Percentiles rank a stretch among this genome's conserved stretches.
These are phyloP conservation scores for Zophobas atratus DNA, from an alignment of 1,140 invertebrate genomes.

Conservation along the genomic window DNA sequence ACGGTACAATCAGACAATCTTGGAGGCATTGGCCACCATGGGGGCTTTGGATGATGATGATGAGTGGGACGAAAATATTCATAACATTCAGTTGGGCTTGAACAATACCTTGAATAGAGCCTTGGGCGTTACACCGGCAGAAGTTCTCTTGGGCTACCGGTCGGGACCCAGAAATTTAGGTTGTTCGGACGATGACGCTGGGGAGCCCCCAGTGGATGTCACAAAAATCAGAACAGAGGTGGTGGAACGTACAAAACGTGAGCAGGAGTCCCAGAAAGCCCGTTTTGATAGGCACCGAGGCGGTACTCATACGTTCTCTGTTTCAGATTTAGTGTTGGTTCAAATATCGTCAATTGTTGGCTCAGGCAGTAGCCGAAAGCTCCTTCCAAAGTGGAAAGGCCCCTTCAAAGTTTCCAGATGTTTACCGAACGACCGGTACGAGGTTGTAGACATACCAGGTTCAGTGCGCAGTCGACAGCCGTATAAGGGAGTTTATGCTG, in stretches of 20 bases:
- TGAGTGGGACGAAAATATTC: conserved; percentile 55
- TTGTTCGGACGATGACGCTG: too few species aligned
- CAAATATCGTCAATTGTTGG: not conserved
- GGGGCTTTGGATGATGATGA: conserved; percentile 49
- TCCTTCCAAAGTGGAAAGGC: conserved; percentile 12
- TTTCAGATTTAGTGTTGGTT: not conserved
- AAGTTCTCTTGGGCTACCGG: conserved; percentile 10
- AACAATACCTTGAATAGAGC: conserved; percentile 47
- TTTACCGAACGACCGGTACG: not conserved
- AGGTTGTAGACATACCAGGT: not conserved
- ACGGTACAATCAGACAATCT: conserved; percentile 55
- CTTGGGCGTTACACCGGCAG: not conserved
- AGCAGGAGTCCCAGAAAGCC: too few species aligned
- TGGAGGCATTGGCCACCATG: conserved; percentile 57
- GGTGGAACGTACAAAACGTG: too few species aligned
- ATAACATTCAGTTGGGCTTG: conserved; percentile 58
- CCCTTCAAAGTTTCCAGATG: not conserved
- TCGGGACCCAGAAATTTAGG: not conserved
- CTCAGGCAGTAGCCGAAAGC: not conserved
- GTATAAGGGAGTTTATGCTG: conserved; percentile 23
- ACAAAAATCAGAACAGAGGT: too few species aligned
- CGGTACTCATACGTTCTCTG: too few species aligned
- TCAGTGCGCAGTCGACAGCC: not conserved
- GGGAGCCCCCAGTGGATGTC: too few species aligned
- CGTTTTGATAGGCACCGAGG: too few species aligned